Base-by-base conservation (phyloP, 2,113 vertebrate genomes). In the Trematocara nigrifrons region DNA sequence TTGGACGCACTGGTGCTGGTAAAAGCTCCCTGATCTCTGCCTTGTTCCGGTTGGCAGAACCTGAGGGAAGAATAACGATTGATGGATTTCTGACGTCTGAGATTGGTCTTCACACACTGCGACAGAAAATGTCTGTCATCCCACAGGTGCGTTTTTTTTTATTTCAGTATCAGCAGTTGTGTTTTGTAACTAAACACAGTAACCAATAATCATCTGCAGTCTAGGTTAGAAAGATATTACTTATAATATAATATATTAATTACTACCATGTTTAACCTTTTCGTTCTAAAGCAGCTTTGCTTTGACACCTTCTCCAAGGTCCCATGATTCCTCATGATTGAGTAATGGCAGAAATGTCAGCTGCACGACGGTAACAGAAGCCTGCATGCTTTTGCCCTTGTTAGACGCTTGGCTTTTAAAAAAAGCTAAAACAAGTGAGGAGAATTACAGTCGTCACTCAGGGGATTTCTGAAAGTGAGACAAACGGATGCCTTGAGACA, bases 121-220 rank as follows among this genome's bases (percentile, higher is more conserved):
- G 98, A 86, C 97, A 97, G 95, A 97, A 97, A 94, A 98, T 99
- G 96, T 98, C 98, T 29, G 98, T 99, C 96, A 99, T 99, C 93
- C 98, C 98, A 87, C 98, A 98, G 97, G 97, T 98, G 95, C 83
- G 6, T 3, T 56, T 71, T 57, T 29, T 82, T 87, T 49, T 29
- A 84, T 47, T 35, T 40, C 38, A 79, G 10, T 40, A 47, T 35
- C 7, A 31, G 12, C 74, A 86, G 3, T 47, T 82, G 20, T 64
- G 33, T 59, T 22, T 77, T 81, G n/a, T 35, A 79, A 78, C 26
- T 54, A 22, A 16, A 64, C 49, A 18, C 5, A 10, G 47, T 52
- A 82, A 81, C 42, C 4, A 33, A 15, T 33, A 7, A 35, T 5
- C 9, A 59, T 74, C 15, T 76, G 42, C 15, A 49, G 42, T 59